These are phyloP conservation scores for Encarsia formosa DNA, from an alignment of 2,888 invertebrate species.

Conservation along the genomic window DNA sequence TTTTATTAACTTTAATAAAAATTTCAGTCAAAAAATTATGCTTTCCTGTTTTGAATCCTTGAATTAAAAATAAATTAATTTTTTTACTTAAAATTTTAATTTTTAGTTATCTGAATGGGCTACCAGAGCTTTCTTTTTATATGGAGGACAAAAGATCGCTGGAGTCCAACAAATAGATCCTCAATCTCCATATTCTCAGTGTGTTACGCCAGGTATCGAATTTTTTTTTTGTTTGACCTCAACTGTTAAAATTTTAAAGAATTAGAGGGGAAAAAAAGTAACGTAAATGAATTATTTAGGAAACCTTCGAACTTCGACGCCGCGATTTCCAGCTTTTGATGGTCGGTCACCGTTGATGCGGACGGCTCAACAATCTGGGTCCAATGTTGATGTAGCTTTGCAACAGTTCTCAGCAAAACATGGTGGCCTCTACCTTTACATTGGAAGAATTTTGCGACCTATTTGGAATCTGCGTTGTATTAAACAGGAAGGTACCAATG, in stretches of 20 bases:
- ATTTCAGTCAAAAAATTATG: too few relatives aligned
- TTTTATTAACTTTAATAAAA: too few relatives aligned
- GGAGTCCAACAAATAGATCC: slow-evolving; percentile 32
- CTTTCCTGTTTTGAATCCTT: too few relatives aligned
- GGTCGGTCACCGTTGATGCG: slow-evolving; percentile 29
- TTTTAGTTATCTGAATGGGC: slow-evolving; percentile 74
- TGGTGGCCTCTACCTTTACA: slow-evolving; percentile 87
- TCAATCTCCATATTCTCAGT: slow-evolving; percentile 34
- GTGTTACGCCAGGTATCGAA: slow-evolving; percentile 31
- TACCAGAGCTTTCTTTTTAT: slow-evolving; percentile 85
- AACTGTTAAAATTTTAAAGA: neutral
- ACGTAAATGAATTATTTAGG: slow-evolving; percentile 7
- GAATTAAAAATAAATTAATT: too few relatives aligned
- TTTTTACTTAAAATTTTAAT: neutral
- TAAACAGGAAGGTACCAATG: slow-evolving; percentile 51
- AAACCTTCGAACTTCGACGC: slow-evolving; percentile 46
- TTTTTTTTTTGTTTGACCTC: neutral
- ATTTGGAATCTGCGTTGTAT: slow-evolving; percentile 83
- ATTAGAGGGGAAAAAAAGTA: too few relatives aligned
- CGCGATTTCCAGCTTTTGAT: slow-evolving; percentile 39
- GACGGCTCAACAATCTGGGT: slow-evolving; percentile 29
- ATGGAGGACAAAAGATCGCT: slow-evolving; percentile 69
- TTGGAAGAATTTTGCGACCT: slow-evolving; percentile 81
- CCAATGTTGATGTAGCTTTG: slow-evolving; percentile 36
- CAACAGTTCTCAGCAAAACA: slow-evolving; percentile 75